A percentile compares a stretch with the other conserved stretches of the same genome.
Evolutionary conservation across 2,888 invertebrate genomes (phyloP).

Genomic region (Acleris cristana): DNA sequence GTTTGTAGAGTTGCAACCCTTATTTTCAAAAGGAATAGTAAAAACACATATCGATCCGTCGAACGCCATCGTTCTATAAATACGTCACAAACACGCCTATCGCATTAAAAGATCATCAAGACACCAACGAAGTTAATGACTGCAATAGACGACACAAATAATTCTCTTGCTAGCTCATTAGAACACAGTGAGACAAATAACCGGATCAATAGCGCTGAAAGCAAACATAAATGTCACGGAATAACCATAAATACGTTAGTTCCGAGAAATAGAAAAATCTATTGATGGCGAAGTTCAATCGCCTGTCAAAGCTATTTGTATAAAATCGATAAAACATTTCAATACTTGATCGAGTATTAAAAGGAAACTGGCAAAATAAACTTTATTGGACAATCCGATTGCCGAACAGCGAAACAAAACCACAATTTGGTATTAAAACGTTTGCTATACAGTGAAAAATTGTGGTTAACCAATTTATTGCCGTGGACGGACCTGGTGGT

Average conservation of each 20-base stretch:
- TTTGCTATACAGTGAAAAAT: too few species aligned
- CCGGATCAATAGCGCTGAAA: conserved; percentile 28
- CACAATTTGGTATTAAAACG: too few species aligned
- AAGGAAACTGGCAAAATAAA: too few species aligned
- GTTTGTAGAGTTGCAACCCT: not conserved
- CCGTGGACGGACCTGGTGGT: too few species aligned
- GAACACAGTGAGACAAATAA: conserved; percentile 52
- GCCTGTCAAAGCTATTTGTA: conserved; percentile 9
- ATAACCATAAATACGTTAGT: not conserved
- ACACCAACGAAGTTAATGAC: conserved; percentile 32
- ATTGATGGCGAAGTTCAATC: conserved; percentile 18
- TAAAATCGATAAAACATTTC: not conserved
- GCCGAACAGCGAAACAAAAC: too few species aligned
- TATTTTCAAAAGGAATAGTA: conserved; percentile 1
- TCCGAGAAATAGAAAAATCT: not conserved
- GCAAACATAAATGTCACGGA: conserved; percentile 23
- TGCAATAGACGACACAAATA: conserved; percentile 47
- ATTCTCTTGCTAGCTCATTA: conserved; percentile 58
- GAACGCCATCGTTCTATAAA: conserved; percentile 29
- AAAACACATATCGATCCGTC: conserved; percentile 22
- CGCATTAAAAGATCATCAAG: conserved; percentile 32
- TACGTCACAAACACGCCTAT: conserved; percentile 31
- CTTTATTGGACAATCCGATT: too few species aligned
- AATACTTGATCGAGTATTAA: too few species aligned
- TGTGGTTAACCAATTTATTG: too few species aligned